Base-by-base conservation (phyloP, 1,140 invertebrate species). In the Dinoponera quadriceps region DNA sequence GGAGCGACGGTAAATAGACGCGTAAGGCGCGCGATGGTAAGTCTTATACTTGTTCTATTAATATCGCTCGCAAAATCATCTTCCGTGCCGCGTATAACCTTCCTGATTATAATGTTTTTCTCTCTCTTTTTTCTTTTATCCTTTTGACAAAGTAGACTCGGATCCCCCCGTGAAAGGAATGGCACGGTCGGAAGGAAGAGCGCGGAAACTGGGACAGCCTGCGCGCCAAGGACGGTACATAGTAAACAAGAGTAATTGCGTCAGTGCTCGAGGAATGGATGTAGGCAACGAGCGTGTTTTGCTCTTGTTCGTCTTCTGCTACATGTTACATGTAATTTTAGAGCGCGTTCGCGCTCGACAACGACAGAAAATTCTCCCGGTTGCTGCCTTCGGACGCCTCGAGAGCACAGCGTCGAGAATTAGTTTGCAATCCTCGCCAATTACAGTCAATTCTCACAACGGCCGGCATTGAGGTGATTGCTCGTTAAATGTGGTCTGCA, bases 161-260 rank as follows among this genome's bases (percentile, higher is more conserved):
- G 13, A 71, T 69, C 51, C 7, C 3, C n/a, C n/a, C n/a, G n/a
- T 22, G 18, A 14, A 29, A 48, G 20, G 38, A 4, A 69, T 20
- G 33, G 38, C 25, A 20, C 38, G 16, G 5, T 38, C 14, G 16
- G 13, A 68, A 68, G 51, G 48, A 69, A 38, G 14, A 49, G 20
- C 22, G 22, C 18, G 49, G 44, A 82, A 80, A 80, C 33, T 80
- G 20, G 75, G n/a, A 48, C 75, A 44, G 22, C 75, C 22, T 54
- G 49, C 55, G 38, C 44, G 25, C 57, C 75, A 80, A 16, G 49
- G 65, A 80, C 51, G 38, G 69, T 27, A 22, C 51, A 68, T 57
- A 55, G 65, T 71, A 80, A 80, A 80, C 75, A 80, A 80, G 51
- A 69, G 51, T 71, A 69, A 80, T 71, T 80, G 65, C 65, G 75